A percentile compares a stretch with the other conserved stretches of the same genome.
Evolutionary conservation across 2,797 vertebrate species (phyloP).

Genomic region (Hemitrygon akajei): DNA sequence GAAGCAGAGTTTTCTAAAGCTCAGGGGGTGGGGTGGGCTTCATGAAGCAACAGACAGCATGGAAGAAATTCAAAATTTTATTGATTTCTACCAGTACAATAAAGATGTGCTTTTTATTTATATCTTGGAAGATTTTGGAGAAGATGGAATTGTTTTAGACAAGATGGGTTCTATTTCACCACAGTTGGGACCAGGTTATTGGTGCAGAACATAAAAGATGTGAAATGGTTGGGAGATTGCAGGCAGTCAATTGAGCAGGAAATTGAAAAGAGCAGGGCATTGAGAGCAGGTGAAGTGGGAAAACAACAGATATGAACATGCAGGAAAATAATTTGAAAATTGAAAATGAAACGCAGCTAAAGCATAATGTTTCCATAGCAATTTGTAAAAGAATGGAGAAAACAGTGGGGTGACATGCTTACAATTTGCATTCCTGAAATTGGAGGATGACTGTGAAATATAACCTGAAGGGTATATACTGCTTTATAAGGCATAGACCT

Average conservation of each 20-base stretch:
- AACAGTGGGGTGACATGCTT: background rate
- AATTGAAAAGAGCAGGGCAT: conserved; percentile 15
- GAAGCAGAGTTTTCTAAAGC: background rate
- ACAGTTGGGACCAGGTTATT: conserved; percentile 7
- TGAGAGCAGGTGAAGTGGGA: background rate
- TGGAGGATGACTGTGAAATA: conserved; percentile 12
- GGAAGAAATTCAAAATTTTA: background rate
- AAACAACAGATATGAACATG: background rate
- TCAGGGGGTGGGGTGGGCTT: too few species aligned
- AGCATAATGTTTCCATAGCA: background rate
- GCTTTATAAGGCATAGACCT: background rate
- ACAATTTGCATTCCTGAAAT: conserved; percentile 12
- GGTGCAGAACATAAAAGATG: background rate
- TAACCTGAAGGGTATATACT: background rate
- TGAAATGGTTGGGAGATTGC: conserved; percentile 20
- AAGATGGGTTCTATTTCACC: background rate
- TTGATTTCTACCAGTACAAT: background rate
- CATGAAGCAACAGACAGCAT: background rate
- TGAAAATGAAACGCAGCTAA: background rate
- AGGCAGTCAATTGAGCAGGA: conserved; percentile 25
- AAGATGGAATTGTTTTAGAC: background rate
- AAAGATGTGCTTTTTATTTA: background rate
- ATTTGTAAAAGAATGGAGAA: background rate
- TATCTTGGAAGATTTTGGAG: background rate
- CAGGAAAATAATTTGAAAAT: background rate